A percentile compares a stretch with the other conserved stretches of the same genome.
phyloP scores from a whole-genome alignment of 2,113 vertebrate species.

The Gallinago paraguaiae region DNA sequence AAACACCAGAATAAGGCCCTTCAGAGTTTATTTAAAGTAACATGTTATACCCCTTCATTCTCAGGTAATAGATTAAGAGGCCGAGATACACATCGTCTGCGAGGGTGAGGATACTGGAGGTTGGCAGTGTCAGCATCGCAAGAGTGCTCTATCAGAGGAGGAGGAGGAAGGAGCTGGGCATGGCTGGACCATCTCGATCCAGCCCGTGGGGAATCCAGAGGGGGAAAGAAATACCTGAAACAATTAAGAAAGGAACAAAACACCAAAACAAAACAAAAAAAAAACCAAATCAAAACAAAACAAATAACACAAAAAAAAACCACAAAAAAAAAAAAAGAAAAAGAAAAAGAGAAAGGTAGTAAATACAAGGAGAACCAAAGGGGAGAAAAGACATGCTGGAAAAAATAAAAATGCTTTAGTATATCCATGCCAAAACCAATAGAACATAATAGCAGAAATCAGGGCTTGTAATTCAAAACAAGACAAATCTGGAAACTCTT shows the following conservation, averaged over 20 bases:
- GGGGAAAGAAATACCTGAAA: conserved; percentile 96
- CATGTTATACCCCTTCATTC: conserved; percentile 79
- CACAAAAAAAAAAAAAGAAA: conserved; percentile 39
- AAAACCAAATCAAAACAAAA: conserved; percentile 43
- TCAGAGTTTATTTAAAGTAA: conserved; percentile 36
- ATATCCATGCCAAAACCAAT: conserved; percentile 77
- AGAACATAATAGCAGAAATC: conserved; percentile 72
- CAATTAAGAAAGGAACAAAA: conserved; percentile 80
- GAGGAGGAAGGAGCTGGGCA: conserved; percentile 90
- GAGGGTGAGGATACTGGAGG: conserved; percentile 83
- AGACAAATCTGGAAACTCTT: conserved; percentile 63
- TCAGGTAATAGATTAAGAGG: conserved; percentile 84
- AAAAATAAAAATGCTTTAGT: conserved; percentile 75
- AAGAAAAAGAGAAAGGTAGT: conserved; percentile 75
- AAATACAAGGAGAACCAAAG: conserved; percentile 82
- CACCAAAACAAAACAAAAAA: conserved; percentile 72
- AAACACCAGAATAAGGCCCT: conserved; percentile 66
- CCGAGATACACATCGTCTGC: conserved; percentile 78
- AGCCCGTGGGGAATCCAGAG: conserved; percentile 90
- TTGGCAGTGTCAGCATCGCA: conserved; percentile 85
- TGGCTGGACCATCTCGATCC: conserved; percentile 89
- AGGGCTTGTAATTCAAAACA: conserved; percentile 72
- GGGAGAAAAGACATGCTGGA: conserved; percentile 77
- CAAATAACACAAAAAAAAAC: neutral
- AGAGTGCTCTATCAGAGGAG: conserved; percentile 88